Base-by-base conservation (phyloP, 2,113 vertebrate species). In the Hepsetus odoe region DNA sequence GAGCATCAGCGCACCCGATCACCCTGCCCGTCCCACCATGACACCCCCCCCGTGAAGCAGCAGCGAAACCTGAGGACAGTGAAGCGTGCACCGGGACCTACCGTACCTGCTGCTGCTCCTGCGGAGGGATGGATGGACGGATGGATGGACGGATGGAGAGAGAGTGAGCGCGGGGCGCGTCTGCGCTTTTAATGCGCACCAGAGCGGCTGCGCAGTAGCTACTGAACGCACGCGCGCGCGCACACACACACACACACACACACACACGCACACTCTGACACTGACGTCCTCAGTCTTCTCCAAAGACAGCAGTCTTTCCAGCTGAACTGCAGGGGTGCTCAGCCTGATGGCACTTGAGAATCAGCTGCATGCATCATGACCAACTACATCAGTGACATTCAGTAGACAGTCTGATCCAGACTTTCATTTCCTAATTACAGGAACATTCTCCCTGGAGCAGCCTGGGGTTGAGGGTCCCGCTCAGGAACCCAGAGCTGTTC, bases 151-250 rank as follows among this genome's bases (percentile, higher is more conserved):
- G 2, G 61, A 74, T 16, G n/a, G n/a, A n/a, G n/a, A n/a, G n/a
- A n/a, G n/a, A n/a, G n/a, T n/a, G n/a, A n/a, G n/a, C n/a, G n/a
- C n/a, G n/a, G n/a, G n/a, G 46, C 24, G 51, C 67, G 66, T 49
- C 70, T 62, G 68, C 30, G 73, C 46, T 82, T 86, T 73, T 84
- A 84, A 80, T 42, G 69, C 79, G 74, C 73, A 24, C 76, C 58
- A 81, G 56, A 13, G 80, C 58, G 53, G 40, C 40, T 81, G 80
- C 68, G 80, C 80, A 81, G 69, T 66, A 66, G 51, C 5, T 32
- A 32, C 59, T 22, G 56, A 35, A 18, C 65, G 26, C 18, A 38
- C 6, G 38, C 30, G 38, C 26, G 4, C 35, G 9, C 7, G 18
- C 46, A 24, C 49, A 51, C 2, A 28, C 28, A 35, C 46, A 24